Evolutionary conservation across 2,797 vertebrate genomes (phyloP), one percentile per base, ranked within the genome.

Genomic region (Chromis chromis): DNA sequence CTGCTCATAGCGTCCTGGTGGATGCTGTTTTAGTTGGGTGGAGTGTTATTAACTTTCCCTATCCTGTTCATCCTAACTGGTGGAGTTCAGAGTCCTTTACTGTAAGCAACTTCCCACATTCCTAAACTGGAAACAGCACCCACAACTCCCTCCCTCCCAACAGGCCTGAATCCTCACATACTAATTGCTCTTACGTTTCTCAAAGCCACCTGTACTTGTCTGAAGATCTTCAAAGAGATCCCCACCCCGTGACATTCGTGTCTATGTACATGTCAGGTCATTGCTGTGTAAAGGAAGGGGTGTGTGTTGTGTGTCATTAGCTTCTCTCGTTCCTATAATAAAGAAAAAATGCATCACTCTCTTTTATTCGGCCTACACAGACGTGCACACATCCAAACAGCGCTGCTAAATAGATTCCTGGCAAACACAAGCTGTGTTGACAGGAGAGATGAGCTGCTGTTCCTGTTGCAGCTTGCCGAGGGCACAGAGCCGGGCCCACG

Each of bases 401-500:
- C 50, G 3, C 76, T 3, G 86, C 86, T 88, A 88, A 93, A 92
- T 90, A 89, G 91, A 89, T 88, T 91, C 82, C 81, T 92, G 92
- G 91, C 92, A 93, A 93, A 93, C 91, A 92, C 88, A 93, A 91
- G 90, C 89, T 92, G 89, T 92, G 91, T 94, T 95, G 94, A 94
- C 93, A 94, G 87, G 88, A 90, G 92, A 91, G 92, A 91, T 89
- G 92, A 93, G 90, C 83, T 82, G 82, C 82, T 87, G 92, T 87
- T 94, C 94, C 90, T 93, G 94, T 94, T 75, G 40, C 81, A 86
- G 93, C 95, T 93, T 94, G 95, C 91, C 62, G 60, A 66, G 85
- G 89, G 90, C 78, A 65, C 79, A 78, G 87, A 81, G 79, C 73
- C 7, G 66, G 85, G 86, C 84, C 74, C 39, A 1, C 12, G 81